Percentiles rank a stretch among this genome's conserved stretches.
phyloP scores from a whole-genome alignment of 2,113 vertebrate species.

The Pseudopipra pipra region DNA sequence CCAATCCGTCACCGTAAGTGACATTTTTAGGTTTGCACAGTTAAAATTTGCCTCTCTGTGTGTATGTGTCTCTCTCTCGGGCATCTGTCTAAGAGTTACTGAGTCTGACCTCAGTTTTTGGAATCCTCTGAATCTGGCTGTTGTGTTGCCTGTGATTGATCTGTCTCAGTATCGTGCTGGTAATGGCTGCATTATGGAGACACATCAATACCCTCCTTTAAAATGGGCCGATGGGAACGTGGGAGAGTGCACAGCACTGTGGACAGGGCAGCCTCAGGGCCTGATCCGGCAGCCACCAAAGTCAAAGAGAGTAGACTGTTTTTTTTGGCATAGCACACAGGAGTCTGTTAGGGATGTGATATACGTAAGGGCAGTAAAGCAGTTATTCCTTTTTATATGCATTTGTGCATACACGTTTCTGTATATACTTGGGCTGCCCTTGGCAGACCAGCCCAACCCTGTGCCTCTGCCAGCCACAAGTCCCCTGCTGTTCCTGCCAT shows the following conservation, averaged over 20 bases:
- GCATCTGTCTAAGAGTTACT: neutral
- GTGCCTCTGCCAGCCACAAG: neutral
- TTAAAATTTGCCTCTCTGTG: slow-evolving; percentile 6
- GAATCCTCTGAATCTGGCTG: slow-evolving; percentile 30
- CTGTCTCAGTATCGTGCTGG: neutral
- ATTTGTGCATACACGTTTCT: neutral
- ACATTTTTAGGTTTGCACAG: slow-evolving; percentile 14
- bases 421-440: neutral
- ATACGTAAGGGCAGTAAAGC: neutral
- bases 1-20: neutral
- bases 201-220: slow-evolving; percentile 43
- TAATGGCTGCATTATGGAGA: slow-evolving; percentile 46
- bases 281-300: neutral
- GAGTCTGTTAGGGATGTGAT: neutral
- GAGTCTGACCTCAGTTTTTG: slow-evolving; percentile 41
- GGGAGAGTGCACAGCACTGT: neutral
- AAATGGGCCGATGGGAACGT: neutral
- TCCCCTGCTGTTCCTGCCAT: rapidly evolving
- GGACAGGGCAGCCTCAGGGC: neutral
- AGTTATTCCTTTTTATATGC: neutral
- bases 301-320: neutral
- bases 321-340: neutral
- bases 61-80: neutral
- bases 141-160: slow-evolving; percentile 42
- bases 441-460: neutral